Percentiles rank a stretch among this genome's conserved stretches.
Evolutionary conservation across 1,140 invertebrate species (phyloP).

Genomic region (Aricia agestis): DNA sequence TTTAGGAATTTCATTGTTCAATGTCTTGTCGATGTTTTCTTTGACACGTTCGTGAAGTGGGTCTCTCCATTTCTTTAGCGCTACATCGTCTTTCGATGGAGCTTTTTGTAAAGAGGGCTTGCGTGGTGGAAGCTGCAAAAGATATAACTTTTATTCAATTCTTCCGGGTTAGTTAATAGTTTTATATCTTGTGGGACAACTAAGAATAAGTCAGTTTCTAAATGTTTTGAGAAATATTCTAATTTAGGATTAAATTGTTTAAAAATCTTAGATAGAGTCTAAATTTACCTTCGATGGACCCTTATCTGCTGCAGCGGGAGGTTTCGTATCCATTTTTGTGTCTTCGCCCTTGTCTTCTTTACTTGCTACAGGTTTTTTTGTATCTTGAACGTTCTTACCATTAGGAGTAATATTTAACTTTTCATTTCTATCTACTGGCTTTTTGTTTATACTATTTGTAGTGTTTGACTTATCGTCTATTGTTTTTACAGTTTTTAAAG

Average conservation of each 20-base stretch:
- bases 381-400: constrained; percentile 44
- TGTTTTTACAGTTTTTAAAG: constrained; percentile 56
- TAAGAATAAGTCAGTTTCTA: too few relatives aligned
- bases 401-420: constrained; percentile 43
- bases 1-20: constrained; percentile 69
- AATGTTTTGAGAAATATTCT: too few relatives aligned
- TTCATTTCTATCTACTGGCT: constrained; percentile 53
- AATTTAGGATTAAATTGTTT: too few relatives aligned
- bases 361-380: constrained; percentile 36
- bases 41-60: constrained; percentile 70
- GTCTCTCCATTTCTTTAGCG: constrained; percentile 72
- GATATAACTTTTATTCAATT: too few relatives aligned
- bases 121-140: constrained; percentile 60
- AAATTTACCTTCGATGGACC: constrained; percentile 52
- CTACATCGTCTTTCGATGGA: constrained; percentile 68
- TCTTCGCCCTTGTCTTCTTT: constrained; percentile 38
- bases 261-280: too few relatives aligned
- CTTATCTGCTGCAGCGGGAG: constrained; percentile 56
- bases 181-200: too few relatives aligned
- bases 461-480: constrained; percentile 63
- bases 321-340: constrained; percentile 66
- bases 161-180: too few relatives aligned
- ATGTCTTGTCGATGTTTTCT: constrained; percentile 71
- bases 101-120: constrained; percentile 68
- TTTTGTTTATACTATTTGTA: constrained; percentile 59